Conservation (phyloP, 1,140 invertebrate genomes). For the Lepidurus couesii region DNA sequence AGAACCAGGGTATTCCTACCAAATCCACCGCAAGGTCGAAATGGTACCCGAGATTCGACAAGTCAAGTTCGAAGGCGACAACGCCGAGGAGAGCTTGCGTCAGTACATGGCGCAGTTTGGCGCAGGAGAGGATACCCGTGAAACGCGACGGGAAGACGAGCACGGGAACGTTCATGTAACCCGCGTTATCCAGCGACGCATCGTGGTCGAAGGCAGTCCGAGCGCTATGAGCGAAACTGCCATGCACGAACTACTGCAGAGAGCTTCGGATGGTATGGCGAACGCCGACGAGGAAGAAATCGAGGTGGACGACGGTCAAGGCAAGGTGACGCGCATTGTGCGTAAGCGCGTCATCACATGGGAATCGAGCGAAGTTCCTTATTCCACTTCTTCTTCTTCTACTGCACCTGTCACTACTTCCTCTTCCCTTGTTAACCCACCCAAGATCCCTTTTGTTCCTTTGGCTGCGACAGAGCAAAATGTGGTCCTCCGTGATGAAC, state of each 20-base stretch:
- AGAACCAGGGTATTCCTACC: slow-evolving; percentile 44
- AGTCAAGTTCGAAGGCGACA: slow-evolving; percentile 52
- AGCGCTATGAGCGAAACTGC: slow-evolving; percentile 31
- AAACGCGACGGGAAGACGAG: slow-evolving; percentile 48
- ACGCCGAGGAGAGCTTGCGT: slow-evolving; percentile 49
- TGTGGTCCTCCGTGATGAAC: slow-evolving; percentile 24
- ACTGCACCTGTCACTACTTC: slow-evolving; percentile 33
- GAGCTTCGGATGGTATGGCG: slow-evolving; percentile 34
- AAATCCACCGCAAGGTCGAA: slow-evolving; percentile 48
- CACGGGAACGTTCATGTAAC: slow-evolving; percentile 51
- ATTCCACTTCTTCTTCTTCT: slow-evolving; percentile 31
- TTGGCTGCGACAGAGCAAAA: slow-evolving; percentile 34
- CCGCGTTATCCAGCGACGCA: slow-evolving; percentile 48
- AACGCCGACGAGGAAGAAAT: slow-evolving; percentile 40
- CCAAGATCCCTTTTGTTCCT: slow-evolving; percentile 28
- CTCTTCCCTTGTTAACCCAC: slow-evolving; percentile 35
- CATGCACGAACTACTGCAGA: slow-evolving; percentile 6
- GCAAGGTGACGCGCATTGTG: slow-evolving; percentile 31
- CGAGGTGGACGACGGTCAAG: slow-evolving; percentile 36
- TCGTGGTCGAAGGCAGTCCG: slow-evolving; percentile 43
- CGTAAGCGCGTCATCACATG: slow-evolving; percentile 23
- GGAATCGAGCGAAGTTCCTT: neutral
- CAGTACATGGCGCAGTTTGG: slow-evolving; percentile 50
- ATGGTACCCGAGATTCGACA: slow-evolving; percentile 50
- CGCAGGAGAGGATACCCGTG: slow-evolving; percentile 49